Percentiles rank a stretch among this genome's conserved stretches.
Conservation (phyloP, 2,797 vertebrate genomes). For the Hydrolagus colliei region DNA sequence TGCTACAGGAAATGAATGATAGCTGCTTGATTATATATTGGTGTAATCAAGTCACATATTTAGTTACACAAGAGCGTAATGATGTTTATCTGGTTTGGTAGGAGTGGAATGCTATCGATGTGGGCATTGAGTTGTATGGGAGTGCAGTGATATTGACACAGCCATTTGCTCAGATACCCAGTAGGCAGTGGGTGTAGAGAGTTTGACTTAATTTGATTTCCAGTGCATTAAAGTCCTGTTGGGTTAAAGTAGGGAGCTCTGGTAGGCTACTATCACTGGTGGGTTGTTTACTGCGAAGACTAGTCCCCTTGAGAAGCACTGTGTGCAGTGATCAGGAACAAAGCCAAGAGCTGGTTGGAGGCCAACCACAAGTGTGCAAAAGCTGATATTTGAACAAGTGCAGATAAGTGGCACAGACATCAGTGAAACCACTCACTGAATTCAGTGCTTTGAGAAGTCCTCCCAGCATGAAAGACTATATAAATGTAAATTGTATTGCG, state of each 20-base stretch:
- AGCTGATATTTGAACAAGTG: background rate
- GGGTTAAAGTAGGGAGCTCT: background rate
- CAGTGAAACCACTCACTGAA: no score
- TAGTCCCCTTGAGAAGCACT: background rate
- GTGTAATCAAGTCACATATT: no score
- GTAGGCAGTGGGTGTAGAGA: no score
- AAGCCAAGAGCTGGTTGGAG: conserved; percentile 4
- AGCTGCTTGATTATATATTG: no score
- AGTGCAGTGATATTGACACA: background rate
- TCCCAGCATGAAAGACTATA: no score
- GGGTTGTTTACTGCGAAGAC: background rate
- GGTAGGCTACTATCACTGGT: background rate
- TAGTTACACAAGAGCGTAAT: background rate
- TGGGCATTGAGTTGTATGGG: background rate
- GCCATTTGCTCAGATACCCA: background rate
- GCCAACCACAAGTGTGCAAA: background rate
- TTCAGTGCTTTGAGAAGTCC: no score
- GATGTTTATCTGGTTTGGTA: background rate
- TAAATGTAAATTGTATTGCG: no score
- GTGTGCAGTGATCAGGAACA: background rate
- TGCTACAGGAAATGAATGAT: no score
- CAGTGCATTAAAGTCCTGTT: background rate
- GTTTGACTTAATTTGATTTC: no score
- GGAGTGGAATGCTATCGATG: background rate
- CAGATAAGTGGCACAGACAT: background rate